phyloP scores from a whole-genome alignment of 1,140 invertebrate species.

The Drosophila arizonae region DNA sequence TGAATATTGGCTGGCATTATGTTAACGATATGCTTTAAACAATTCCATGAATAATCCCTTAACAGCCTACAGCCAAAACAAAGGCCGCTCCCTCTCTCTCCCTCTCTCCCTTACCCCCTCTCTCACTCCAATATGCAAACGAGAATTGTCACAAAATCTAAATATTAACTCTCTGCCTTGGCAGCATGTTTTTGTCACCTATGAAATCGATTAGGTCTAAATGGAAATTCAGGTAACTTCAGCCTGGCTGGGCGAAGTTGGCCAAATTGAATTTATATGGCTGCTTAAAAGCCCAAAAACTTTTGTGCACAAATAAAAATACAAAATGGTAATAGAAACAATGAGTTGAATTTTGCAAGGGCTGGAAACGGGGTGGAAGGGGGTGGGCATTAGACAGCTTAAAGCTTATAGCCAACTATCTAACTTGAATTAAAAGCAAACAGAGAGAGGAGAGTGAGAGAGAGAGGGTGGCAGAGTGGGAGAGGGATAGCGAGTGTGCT shows the following conservation, averaged over 20 bases:
- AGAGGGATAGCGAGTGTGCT: slow-evolving; percentile 28
- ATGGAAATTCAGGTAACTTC: slow-evolving; percentile 22
- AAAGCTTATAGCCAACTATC: slow-evolving; percentile 76
- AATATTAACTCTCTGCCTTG: slow-evolving; percentile 49
- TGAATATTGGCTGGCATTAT: slow-evolving; percentile 49
- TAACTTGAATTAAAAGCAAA: slow-evolving; percentile 74
- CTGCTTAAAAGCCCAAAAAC: slow-evolving; percentile 68
- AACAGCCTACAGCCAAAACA: slow-evolving; percentile 44
- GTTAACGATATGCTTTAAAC: slow-evolving; percentile 55
- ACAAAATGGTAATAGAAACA: slow-evolving; percentile 64
- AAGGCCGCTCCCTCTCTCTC: neutral
- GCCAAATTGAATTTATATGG: slow-evolving; percentile 76
- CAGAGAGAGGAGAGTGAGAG: slow-evolving; percentile 22
- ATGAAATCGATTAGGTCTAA: slow-evolving; percentile 71
- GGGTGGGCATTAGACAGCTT: slow-evolving; percentile 19
- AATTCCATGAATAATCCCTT: slow-evolving; percentile 72
- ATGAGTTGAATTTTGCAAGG: slow-evolving; percentile 53
- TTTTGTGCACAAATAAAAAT: slow-evolving; percentile 50
- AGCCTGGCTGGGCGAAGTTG: neutral
- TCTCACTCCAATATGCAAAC: slow-evolving; percentile 56
- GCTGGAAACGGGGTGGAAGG: neutral
- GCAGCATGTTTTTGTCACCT: slow-evolving; percentile 72
- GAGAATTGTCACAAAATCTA: slow-evolving; percentile 59
- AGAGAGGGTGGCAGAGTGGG: neutral
- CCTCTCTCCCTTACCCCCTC: neutral